Conservation (phyloP, 2,888 invertebrate species). For the Pollenia angustigena region DNA sequence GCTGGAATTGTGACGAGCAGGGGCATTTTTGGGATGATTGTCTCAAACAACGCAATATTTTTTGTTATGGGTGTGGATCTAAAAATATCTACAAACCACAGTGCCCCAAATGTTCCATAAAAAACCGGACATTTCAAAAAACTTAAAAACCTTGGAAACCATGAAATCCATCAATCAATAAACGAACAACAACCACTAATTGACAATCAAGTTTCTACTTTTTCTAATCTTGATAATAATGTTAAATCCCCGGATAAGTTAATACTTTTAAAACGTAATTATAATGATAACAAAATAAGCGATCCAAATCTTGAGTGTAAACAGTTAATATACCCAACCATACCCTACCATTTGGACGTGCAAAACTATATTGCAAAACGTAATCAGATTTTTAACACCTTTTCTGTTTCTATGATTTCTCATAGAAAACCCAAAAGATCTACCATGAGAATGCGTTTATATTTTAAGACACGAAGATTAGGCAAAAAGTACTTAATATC, state of each 20-base stretch:
- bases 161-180: not conserved
- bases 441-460: constrained; percentile 3
- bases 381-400: not conserved
- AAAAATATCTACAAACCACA: constrained; percentile 46
- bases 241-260: not conserved
- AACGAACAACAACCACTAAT: no score
- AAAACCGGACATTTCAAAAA: constrained; percentile 5
- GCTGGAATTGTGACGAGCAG: constrained; percentile 20
- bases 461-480: not conserved
- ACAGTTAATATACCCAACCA: not conserved
- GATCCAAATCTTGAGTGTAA: no score
- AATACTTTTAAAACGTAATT: not conserved
- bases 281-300: no score
- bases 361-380: constrained; percentile 11
- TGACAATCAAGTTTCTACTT: no score
- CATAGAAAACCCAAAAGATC: not conserved
- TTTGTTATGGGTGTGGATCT: constrained; percentile 29
- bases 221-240: not conserved
- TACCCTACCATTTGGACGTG: constrained; percentile 8
- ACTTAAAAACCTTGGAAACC: not conserved
- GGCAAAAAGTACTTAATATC: not conserved
- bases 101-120: constrained; percentile 11
- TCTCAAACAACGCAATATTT: not conserved
- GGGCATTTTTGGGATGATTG: constrained; percentile 27
- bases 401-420: not conserved